Base-by-base conservation (phyloP, 2,113 vertebrate genomes). In the Genyomyrus donnyi region DNA sequence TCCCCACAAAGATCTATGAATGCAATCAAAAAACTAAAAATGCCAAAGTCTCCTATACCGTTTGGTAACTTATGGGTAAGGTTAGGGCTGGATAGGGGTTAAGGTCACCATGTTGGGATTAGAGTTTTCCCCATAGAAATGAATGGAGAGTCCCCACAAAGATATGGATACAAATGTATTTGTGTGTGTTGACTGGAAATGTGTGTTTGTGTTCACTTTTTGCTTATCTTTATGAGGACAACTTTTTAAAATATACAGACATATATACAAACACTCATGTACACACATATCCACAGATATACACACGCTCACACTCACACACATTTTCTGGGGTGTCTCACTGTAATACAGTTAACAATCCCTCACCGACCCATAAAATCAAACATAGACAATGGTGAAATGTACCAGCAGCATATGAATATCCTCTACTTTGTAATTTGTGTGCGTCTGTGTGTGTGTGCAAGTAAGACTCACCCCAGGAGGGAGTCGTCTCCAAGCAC, bases 401-500 rank as follows among this genome's bases (percentile, higher is more conserved):
- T 42, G 35, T 42, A 80, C 74, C 11, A 80, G 35, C 74, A 42
- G 39, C 31, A 42, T 80, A 13, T 80, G 35, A 80, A 39, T 8
- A 80, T 42, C 35, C 35, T 42, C 74, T 21, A 17, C 74, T 80
- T 42, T 80, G 31, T 42, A 80, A 19, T 80, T 15, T 42, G 31
- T 80, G 56, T 13, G 42, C n/a, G 27, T 66, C 13, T 27, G 84
- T 83, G 31, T 42, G 53, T 17, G 49, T 77, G 70, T 87, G 87
- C 86, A 42, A 62, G 31, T 17, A 87, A 85, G 85, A 91, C 96
- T 97, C 96, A 99, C 98, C 98, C 98, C 27, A 99, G 96, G 87
- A 99, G 96, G 45, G 97, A 97, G 94, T 99, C 98, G 0, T 99
- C 98, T 13, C 98, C 98, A 93, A 99, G 94, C 92, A 98, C 96